Evolutionary conservation across 2,797 vertebrate species (phyloP).

Genomic region (Sebastes minor): DNA sequence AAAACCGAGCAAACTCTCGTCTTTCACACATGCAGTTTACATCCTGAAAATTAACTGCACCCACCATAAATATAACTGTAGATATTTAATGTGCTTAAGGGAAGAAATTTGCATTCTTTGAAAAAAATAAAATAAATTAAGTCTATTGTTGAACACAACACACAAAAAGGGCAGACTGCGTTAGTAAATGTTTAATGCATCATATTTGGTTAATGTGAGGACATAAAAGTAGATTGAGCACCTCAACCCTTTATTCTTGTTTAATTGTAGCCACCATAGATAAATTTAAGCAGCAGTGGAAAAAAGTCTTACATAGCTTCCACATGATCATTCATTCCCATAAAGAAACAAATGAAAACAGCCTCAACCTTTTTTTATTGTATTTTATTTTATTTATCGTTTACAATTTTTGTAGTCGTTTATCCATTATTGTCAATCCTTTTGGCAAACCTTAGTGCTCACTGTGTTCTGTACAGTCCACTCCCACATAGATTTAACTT

Average conservation of each 20-base stretch:
- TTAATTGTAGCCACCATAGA: not conserved
- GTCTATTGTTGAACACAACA: too few species aligned
- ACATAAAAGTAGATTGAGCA: not conserved
- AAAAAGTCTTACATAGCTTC: not conserved
- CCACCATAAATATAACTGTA: not conserved
- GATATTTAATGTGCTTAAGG: not conserved
- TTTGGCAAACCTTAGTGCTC: constrained; percentile 80
- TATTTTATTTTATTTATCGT: constrained; percentile 79
- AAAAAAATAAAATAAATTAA: not conserved
- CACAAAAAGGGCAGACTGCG: too few species aligned
- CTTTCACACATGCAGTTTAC: not conserved
- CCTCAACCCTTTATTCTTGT: not conserved
- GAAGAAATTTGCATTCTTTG: not conserved
- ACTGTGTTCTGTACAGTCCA: constrained; percentile 80
- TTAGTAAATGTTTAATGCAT: too few species aligned
- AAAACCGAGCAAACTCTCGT: not conserved
- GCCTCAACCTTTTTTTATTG: constrained; percentile 48
- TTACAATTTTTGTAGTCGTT: constrained; percentile 78
- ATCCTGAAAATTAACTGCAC: not conserved
- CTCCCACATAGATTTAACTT: constrained; percentile 64
- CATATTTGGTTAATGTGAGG: too few species aligned
- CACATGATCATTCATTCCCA: not conserved
- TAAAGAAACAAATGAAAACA: not conserved
- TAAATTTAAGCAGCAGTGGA: not conserved
- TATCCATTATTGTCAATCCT: constrained; percentile 67